phyloP scores from a whole-genome alignment of 2,113 vertebrate genomes.

The Sapajus apella region DNA sequence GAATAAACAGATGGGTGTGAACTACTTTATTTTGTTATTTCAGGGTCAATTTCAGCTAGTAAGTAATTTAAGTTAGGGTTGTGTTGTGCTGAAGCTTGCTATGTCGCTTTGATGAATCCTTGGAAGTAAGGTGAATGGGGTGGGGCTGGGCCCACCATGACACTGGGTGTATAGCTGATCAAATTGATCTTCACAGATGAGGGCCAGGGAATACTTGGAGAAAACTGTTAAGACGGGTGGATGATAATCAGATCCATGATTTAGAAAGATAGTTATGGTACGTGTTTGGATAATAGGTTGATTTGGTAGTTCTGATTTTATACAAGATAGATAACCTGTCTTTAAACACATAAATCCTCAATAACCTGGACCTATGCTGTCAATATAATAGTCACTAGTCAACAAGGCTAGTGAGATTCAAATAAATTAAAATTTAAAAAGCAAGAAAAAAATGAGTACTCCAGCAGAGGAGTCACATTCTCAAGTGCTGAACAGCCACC shows the following conservation, averaged over 20 bases:
- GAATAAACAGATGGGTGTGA: neutral
- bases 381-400: neutral
- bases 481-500: neutral
- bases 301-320: neutral
- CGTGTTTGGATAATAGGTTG: neutral
- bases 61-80: neutral
- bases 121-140: neutral
- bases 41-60: neutral
- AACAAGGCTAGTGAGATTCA: neutral
- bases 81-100: no score
- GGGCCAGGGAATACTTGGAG: neutral
- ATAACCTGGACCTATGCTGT: neutral
- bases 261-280: neutral
- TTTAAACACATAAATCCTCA: neutral
- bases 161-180: neutral
- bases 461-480: neutral
- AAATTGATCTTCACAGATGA: neutral
- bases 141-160: neutral
- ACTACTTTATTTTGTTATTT: neutral
- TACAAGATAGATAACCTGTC: neutral
- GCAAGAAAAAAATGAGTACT: neutral
- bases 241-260: no score
- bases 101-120: neutral
- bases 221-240: no score
- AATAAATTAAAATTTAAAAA: neutral